Evolutionary conservation across 2,888 invertebrate genomes (phyloP), one percentile per base, ranked within the genome.

Genomic region (Iselma pallidipennis): DNA sequence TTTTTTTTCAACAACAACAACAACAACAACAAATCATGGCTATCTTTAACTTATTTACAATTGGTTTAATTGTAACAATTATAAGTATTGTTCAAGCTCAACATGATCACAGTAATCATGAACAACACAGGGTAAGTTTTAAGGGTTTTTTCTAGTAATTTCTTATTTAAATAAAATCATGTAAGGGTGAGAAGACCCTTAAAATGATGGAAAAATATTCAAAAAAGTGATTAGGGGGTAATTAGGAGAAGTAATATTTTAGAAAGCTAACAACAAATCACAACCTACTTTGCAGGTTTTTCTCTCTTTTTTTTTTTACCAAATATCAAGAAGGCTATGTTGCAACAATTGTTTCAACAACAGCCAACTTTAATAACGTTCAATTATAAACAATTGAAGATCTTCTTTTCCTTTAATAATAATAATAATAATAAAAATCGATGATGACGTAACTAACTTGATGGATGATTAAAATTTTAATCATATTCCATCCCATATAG

Each of bases 81-180:
- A 45, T 21, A 1, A 45, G 21, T 45, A 0, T 21, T n/a, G 49
- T 31, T 16, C 28, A 28, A 9, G 61, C 63, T 28, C 67, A 69
- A 48, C 69, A 69, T 65, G 66, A 67, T 52, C 63, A 66, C 59
- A 56, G 61, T 51, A 58, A 59, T 48, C 68, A 68, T 49, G 63
- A 63, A 50, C 59, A 64, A 14, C 69, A 69, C 51, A 65, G 65
- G 67, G 69, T 69, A 55, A 67, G 69, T 67, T 19, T 25, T 31
- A 12, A 2, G 12, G 48, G 29, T 52, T 50, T n/a, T 54, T 57
- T 7, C 58, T n/a, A n/a, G n/a, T n/a, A n/a, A 12, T 33, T 25
- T 10, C 26, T 49, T 29, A n/a, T 21, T 10, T 10, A 19, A 14
- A 14, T 48, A 28, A 54, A n/a, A 14, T n/a, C 16, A 45, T 19